Percentiles rank a stretch among this genome's conserved stretches.
Conservation (phyloP, 2,888 invertebrate genomes). For the Brenthis hecate region DNA sequence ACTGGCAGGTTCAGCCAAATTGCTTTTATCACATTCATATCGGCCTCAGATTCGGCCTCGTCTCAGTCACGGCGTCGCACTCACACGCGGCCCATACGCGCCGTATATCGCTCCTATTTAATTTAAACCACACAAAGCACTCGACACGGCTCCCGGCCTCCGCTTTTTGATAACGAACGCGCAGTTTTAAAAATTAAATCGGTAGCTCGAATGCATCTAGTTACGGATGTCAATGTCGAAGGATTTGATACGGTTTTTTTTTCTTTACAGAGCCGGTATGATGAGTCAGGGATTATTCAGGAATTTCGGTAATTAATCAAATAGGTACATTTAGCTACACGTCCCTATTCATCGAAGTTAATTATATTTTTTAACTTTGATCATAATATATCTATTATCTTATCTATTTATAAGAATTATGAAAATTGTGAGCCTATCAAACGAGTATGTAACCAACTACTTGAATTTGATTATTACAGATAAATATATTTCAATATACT, state of each 20-base stretch:
- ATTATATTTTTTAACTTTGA: slow-evolving; percentile 26
- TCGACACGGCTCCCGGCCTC: slow-evolving; percentile 70
- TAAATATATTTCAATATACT: not conserved
- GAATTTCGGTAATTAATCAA: slow-evolving; percentile 29
- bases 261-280: slow-evolving; percentile 28
- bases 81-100: slow-evolving; percentile 53
- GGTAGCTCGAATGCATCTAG: slow-evolving; percentile 50
- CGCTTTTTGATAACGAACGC: slow-evolving; percentile 66
- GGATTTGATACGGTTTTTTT: slow-evolving; percentile 51
- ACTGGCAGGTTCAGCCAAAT: slow-evolving; percentile 72
- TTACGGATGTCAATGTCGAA: slow-evolving; percentile 53
- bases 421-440: too few species aligned
- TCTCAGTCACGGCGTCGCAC: slow-evolving; percentile 33
- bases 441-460: too few species aligned
- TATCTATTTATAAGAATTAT: not conserved
- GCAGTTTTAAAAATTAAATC: slow-evolving; percentile 58
- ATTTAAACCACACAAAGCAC: slow-evolving; percentile 77
- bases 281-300: slow-evolving; percentile 30
- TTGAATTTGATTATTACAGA: too few species aligned
- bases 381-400: not conserved
- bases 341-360: slow-evolving; percentile 19
- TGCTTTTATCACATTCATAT: slow-evolving; percentile 71
- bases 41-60: slow-evolving; percentile 48
- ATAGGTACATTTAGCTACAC: slow-evolving; percentile 15
- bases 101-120: slow-evolving; percentile 66